Conservation (phyloP, 2,113 vertebrate genomes). For the Neomonachus schauinslandi region DNA sequence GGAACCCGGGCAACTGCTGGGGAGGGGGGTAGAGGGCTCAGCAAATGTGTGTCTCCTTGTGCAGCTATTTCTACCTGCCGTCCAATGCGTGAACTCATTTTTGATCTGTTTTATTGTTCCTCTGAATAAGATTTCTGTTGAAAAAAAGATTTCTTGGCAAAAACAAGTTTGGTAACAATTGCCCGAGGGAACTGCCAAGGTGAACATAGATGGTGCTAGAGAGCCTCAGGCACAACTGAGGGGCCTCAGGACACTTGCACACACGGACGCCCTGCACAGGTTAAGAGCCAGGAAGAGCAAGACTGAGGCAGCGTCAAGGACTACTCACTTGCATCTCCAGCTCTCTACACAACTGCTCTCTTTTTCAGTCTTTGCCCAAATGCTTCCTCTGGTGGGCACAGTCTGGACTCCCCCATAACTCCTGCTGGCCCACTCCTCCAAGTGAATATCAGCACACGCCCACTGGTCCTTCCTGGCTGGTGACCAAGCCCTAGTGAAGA, state of each 20-base stretch:
- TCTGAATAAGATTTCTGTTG: neutral
- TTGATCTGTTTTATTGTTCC: neutral
- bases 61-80: neutral
- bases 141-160: neutral
- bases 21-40: neutral
- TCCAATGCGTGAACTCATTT: neutral
- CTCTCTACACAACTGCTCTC: rapidly evolving
- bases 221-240: neutral
- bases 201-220: neutral
- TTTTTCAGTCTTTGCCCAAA: neutral
- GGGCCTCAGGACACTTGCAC: neutral
- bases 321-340: neutral
- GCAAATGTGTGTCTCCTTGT: neutral
- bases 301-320: no score
- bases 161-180: neutral
- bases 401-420: neutral
- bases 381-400: neutral
- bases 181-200: no score
- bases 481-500: neutral
- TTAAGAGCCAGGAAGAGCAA: neutral
- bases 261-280: neutral
- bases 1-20: neutral
- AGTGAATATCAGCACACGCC: no score
- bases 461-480: neutral
- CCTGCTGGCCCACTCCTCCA: rapidly evolving